Base-by-base conservation (phyloP, 1,140 invertebrate species). In the Thaumetopoea pityocampa region DNA sequence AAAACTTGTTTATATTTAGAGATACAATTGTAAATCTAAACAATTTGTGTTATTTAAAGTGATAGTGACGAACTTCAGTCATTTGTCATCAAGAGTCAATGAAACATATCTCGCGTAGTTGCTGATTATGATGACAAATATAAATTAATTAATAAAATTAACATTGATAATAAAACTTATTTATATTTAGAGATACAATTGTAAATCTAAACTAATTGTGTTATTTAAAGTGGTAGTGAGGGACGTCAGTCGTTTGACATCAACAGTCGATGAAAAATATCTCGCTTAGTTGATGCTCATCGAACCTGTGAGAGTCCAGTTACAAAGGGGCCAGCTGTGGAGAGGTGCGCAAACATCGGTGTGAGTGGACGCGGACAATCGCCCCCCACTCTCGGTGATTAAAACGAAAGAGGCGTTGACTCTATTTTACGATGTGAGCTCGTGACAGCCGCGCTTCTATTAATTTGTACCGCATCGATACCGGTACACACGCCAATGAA, bases 371-470 rank as follows among this genome's bases (percentile, higher is more conserved):
- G 62, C 69, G 64, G 67, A 80, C 76, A 76, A 78, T 74, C 71
- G 66, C 65, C 58, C 62, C n/a, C 65, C 69, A 80, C 73, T 82
- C 72, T 70, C 71, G 55, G 73, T 83, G 78, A 83, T 83, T 83
- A 83, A 83, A 83, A 56, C 58, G 63, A 66, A 60, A 80, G 73
- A 78, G 71, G 54, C 67, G 67, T 78, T 79, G 76, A 78, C 78
- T 77, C 67, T 68, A 69, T 81, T 79, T 78, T 76, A 78, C 65
- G 70, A 77, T 61, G 59, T 56, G 45, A 45, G 52, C 48, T 60
- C 64, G 55, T 74, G 63, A 51, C 63, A 48, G 55, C 51, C 37
- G 53, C 56, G 57, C 53, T 53, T 60, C 51, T 64, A 74, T 76
- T 70, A 74, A 74, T 76, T 71, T 69, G 49, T 53, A 34, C 41